Evolutionary conservation across 2,888 invertebrate species (phyloP).

Genomic region (Patella ulyssiponensis): DNA sequence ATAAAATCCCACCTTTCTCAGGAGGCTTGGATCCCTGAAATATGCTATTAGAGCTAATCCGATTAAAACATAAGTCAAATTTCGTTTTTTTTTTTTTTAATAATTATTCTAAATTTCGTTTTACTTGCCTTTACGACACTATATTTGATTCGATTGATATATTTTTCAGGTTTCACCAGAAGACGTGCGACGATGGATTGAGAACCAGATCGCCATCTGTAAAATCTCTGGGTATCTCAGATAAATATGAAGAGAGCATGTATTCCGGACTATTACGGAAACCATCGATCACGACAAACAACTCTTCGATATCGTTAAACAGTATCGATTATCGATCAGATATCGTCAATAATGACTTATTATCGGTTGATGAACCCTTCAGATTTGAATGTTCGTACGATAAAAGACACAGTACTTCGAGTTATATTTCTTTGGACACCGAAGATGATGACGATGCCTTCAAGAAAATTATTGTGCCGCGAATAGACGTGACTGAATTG

Average conservation of each 20-base stretch:
- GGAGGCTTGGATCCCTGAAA: too few relatives aligned
- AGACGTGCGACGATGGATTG: neutral
- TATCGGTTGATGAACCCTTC: conserved; percentile 7
- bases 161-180: neutral
- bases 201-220: neutral
- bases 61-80: too few relatives aligned
- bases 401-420: neutral
- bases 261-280: neutral
- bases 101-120: too few relatives aligned
- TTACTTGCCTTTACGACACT: too few relatives aligned
- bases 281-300: neutral
- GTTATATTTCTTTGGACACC: too few relatives aligned
- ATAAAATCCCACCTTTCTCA: too few relatives aligned
- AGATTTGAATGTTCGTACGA: neutral
- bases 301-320: neutral
- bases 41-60: too few relatives aligned
- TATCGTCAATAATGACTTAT: neutral
- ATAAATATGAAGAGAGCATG: neutral
- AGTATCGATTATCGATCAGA: neutral
- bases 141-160: too few relatives aligned
- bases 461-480: too few relatives aligned
- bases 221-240: neutral
- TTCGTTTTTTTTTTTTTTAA: too few relatives aligned
- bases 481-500: too few relatives aligned
- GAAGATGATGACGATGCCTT: too few relatives aligned